phyloP scores from a whole-genome alignment of 2,888 invertebrate species.

The Caenorhabditis sinica region DNA sequence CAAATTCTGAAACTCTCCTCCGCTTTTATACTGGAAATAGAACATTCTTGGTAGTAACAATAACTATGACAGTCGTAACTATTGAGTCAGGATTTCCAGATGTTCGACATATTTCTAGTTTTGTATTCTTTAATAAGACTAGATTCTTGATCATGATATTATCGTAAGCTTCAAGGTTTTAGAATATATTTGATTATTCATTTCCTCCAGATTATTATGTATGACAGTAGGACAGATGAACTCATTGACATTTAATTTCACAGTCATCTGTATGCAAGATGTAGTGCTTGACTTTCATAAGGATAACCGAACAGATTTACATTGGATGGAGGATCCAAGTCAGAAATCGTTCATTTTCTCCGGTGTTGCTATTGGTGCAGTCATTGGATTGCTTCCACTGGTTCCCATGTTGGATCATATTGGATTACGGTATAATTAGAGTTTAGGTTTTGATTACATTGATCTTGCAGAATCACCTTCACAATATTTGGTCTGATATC shows the following conservation, averaged over 20 bases:
- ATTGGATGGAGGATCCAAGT: constrained; percentile 65
- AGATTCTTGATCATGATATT: constrained; percentile 34
- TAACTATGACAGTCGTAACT: constrained; percentile 48
- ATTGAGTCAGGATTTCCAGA: constrained; percentile 54
- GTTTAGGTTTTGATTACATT: neutral
- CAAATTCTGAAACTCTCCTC: constrained; percentile 16
- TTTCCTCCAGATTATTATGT: constrained; percentile 44
- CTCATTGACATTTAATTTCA: constrained; percentile 58
- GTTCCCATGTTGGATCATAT: constrained; percentile 53
- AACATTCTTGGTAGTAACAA: neutral
- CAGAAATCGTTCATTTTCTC: constrained; percentile 65
- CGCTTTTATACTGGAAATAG: constrained; percentile 1
- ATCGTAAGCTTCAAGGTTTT: constrained; percentile 29
- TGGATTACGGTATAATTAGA: constrained; percentile 52
- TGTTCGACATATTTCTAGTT: constrained; percentile 47
- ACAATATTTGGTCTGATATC: constrained; percentile 60
- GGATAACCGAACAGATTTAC: constrained; percentile 40
- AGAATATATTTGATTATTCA: neutral
- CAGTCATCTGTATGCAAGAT: constrained; percentile 69
- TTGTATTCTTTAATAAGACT: constrained; percentile 44
- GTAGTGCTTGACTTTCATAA: constrained; percentile 39
- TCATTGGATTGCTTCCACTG: constrained; percentile 64
- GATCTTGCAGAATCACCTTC: constrained; percentile 21
- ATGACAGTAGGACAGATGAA: constrained; percentile 59
- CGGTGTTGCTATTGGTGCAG: constrained; percentile 63